Conservation (phyloP, 2,113 vertebrate species). For the Poeciliopsis occidentalis region DNA sequence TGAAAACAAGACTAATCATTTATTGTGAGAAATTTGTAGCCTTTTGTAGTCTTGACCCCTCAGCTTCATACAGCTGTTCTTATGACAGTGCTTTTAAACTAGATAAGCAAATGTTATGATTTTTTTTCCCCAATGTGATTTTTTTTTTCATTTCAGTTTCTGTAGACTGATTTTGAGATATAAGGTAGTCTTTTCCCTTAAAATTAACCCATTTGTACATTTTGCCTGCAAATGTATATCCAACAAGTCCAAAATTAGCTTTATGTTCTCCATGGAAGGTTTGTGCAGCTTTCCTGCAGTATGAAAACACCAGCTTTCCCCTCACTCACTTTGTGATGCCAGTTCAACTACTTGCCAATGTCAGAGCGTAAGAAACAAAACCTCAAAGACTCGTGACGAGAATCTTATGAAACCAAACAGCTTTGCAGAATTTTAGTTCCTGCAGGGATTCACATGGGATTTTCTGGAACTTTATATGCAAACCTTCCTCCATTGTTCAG, state of each 20-base stretch:
- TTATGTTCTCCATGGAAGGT: conserved; percentile 26
- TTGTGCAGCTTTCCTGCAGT: conserved; percentile 13
- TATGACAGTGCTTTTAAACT: no score
- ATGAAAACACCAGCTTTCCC: conserved; percentile 36
- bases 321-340: conserved; percentile 28
- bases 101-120: no score
- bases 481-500: background rate
- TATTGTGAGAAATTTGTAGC: no score
- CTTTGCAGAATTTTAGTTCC: conserved; percentile 42
- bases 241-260: conserved; percentile 5
- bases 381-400: conserved; percentile 40
- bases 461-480: conserved; percentile 33
- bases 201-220: background rate
- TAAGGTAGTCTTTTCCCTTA: background rate
- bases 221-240: background rate
- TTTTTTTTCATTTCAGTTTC: no score
- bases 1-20: no score
- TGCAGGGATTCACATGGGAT: conserved; percentile 38
- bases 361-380: conserved; percentile 50
- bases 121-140: no score
- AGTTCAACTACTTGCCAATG: conserved; percentile 45
- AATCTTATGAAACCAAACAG: conserved; percentile 34
- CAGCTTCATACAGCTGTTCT: no score
- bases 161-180: no score
- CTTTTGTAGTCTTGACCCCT: no score